Conservation (phyloP, 2,888 invertebrate species). For the Heliconius erato region DNA sequence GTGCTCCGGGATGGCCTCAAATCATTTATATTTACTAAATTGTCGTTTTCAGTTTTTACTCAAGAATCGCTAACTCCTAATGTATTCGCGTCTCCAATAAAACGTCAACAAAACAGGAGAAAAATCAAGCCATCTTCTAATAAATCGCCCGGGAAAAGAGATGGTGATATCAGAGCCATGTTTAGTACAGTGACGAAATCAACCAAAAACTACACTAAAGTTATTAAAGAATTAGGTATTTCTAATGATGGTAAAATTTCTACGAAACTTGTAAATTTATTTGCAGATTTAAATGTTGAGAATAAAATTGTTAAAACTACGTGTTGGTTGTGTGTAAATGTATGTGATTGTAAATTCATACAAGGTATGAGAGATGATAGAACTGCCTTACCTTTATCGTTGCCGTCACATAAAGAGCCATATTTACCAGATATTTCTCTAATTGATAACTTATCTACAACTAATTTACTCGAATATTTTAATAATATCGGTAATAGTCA, state of each 20-base stretch:
- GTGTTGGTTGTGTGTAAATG: conserved; percentile 78
- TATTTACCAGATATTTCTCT: conserved; percentile 70
- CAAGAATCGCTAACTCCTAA: conserved; percentile 62
- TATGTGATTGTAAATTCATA: conserved; percentile 75
- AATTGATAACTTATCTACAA: conserved; percentile 68
- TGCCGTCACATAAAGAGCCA: conserved; percentile 60
- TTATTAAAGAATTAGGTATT: conserved; percentile 74
- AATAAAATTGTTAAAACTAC: conserved; percentile 61
- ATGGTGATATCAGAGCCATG: conserved; percentile 85
- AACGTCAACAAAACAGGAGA: conserved; percentile 51
- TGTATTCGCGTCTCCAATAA: conserved; percentile 52
- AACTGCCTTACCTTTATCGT: conserved; percentile 46
- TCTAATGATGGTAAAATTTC: conserved; percentile 71
- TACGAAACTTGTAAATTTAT: conserved; percentile 70
- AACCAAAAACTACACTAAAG: conserved; percentile 79
- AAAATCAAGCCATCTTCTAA: conserved; percentile 60
- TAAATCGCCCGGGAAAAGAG: conserved; percentile 73
- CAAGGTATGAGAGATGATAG: conserved; percentile 56
- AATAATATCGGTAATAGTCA: conserved; percentile 51
- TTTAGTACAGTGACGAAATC: conserved; percentile 81
- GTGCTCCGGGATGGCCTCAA: too few relatives aligned
- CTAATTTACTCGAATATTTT: conserved; percentile 61
- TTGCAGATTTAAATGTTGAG: conserved; percentile 80
- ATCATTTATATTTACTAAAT: not conserved
- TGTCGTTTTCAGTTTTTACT: conserved; percentile 62